Evolutionary conservation across 2,888 invertebrate species (phyloP), one percentile per base, ranked within the genome.

Genomic region (Tridacna crocea): DNA sequence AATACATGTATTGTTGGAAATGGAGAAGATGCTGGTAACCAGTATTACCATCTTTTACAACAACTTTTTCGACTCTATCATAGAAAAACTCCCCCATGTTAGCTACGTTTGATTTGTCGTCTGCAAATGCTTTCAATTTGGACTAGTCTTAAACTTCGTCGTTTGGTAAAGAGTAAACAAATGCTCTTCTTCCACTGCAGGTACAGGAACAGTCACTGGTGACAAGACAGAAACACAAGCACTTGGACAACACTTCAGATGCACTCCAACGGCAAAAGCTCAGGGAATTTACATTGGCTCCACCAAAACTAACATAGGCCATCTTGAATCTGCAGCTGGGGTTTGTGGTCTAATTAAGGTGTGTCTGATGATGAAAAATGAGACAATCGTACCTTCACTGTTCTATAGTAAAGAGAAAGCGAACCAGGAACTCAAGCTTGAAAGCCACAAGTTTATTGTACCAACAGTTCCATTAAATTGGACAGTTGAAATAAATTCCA

Each of bases 151-250:
- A n/a, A n/a, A n/a, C n/a, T n/a, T n/a, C n/a, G n/a, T n/a, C n/a
- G n/a, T n/a, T n/a, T n/a, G n/a, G n/a, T n/a, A n/a, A n/a, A n/a
- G n/a, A n/a, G n/a, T n/a, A n/a, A n/a, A n/a, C n/a, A n/a, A n/a
- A n/a, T n/a, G n/a, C n/a, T 58, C 4, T 58, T 58, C 19, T 58
- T n/a, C 22, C 63, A 22, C 36, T 36, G 36, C 77, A 91, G 91
- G 91, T 12, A 91, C 92, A 22, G 92, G 92, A 15, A 92, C 91
- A 17, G 80, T 81, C 26, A 84, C 88, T 24, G 91, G 92, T 4
- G 92, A 91, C 79, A 88, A 89, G 3, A 87, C 88, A 12, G 92
- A 92, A 81, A 87, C 77, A 1, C 85, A 82, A 46, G 79, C 88
- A 11, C 73, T 91, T 0, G 89, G 89, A 12, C 51, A 60, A 19